Conservation (phyloP, 2,113 vertebrate genomes). For the Tyrannus savana region DNA sequence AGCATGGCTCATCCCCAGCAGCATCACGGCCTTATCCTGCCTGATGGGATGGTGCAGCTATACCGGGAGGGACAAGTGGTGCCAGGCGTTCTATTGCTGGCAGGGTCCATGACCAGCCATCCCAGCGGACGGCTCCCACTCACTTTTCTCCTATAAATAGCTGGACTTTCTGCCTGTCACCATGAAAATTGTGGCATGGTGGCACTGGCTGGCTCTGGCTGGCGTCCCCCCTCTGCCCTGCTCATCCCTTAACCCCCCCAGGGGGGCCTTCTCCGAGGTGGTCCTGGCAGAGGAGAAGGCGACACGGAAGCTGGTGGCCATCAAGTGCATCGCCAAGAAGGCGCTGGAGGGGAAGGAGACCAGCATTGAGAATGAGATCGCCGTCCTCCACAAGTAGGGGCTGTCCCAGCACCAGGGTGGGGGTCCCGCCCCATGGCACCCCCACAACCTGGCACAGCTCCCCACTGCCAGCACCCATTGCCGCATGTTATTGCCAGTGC, state of each 20-base stretch:
- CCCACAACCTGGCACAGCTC: rapidly evolving
- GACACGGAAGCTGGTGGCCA: conserved; percentile 90
- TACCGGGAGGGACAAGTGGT: rapidly evolving
- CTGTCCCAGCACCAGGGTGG: background rate
- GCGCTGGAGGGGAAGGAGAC: conserved; percentile 94
- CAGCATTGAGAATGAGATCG: conserved; percentile 98
- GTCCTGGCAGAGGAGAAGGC: conserved; percentile 93
- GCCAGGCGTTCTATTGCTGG: background rate
- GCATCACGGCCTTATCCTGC: background rate
- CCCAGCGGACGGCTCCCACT: background rate
- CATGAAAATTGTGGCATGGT: conserved; percentile 31
- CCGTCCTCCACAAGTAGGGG: conserved; percentile 93
- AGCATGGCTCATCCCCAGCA: rapidly evolving
- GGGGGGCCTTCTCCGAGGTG: conserved; percentile 97
- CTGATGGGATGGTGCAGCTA: background rate
- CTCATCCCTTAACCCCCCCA: conserved; percentile 49
- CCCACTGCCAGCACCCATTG: background rate
- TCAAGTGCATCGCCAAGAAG: conserved; percentile 98
- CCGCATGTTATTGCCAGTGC: background rate
- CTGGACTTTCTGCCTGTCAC: conserved; percentile 54
- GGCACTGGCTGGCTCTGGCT: rapidly evolving
- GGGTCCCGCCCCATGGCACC: background rate
- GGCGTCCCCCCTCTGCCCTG: rapidly evolving
- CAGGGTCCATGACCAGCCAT: background rate
- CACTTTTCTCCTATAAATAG: conserved; percentile 70